Evolutionary conservation across 30 jellyfish, hydroid and myxozoan species (phyloP), one percentile per base, ranked within the genome.

Genomic region (Pelagia noctiluca): DNA sequence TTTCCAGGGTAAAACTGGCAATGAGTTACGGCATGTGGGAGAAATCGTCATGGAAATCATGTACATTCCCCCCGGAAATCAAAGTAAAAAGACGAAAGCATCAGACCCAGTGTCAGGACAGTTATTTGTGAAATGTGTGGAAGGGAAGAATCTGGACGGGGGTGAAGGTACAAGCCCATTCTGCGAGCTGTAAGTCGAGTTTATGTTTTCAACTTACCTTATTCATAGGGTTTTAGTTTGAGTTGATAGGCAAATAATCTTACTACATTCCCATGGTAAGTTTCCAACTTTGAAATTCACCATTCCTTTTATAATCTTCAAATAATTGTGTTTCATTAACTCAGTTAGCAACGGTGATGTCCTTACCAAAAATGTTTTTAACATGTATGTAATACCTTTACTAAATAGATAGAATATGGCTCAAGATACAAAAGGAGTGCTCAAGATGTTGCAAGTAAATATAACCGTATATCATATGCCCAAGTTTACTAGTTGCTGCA

Each of bases 51-150:
- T 88, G 18, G 87, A 75, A 42, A 24, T 94, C 54, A 75, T 30
- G 77, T 94, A 60, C 83, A 71, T 73, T 25, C 83, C 96, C 18
- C 96, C 98, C n/a, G 92, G 93, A 32, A 48, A 28, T 38, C 66
- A 31, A 24, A 32, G 26, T 70, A 73, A 36, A 38, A 4, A 49
- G 84, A 34, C 35, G 76, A 47, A 38, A 49, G 29, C 72, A 63
- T 18, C 87, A 13, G 87, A 87, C 77, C 97, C 92, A 30, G 74
- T 83, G 10, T 87, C 95, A 22, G 99, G 99, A 13, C 79, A 83
- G 48, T 95, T 94, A 24, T 35, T 54, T 35, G 93, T 92, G 18
- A 72, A 78, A 32, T 63, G 84, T 16, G 52, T 85, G 3, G 87
- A 77, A 60, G 97, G 92, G 34, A 75, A 73, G 36, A 70, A 92